Conservation (phyloP, 2,888 invertebrate species). For the Pheosia tremula region DNA sequence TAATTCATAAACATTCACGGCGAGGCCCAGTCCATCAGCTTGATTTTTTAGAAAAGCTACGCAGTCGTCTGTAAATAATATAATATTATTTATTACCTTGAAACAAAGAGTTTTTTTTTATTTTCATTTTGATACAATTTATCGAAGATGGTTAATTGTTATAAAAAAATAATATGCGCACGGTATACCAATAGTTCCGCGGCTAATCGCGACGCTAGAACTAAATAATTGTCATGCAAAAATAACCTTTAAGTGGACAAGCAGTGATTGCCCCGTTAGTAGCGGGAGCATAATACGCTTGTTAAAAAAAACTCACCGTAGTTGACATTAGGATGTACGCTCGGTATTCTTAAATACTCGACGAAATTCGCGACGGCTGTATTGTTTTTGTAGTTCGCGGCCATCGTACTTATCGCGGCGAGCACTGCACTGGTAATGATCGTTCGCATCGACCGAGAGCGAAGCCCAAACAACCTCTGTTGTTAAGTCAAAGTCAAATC, state of each 20-base stretch:
- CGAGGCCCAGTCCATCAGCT: conserved; percentile 88
- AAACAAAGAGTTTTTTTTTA: no score
- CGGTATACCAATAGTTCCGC: no score
- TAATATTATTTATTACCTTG: conserved; percentile 10
- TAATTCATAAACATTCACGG: conserved; percentile 85
- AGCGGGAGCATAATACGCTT: no score
- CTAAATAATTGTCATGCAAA: no score
- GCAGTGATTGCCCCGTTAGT: no score
- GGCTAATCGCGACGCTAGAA: no score
- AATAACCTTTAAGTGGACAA: no score
- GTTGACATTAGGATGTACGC: conserved; percentile 90
- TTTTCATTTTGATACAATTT: no score
- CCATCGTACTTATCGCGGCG: conserved; percentile 51
- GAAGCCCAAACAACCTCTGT: conserved; percentile 7
- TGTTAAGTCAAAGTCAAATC: no score
- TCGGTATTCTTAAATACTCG: conserved; percentile 89
- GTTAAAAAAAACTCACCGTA: conserved; percentile 83
- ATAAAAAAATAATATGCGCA: no score
- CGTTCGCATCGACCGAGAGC: conserved; percentile 25
- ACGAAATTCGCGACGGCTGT: conserved; percentile 88
- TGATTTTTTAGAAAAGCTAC: conserved; percentile 89
- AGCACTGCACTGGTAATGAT: conserved; percentile 42
- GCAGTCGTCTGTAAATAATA: conserved; percentile 87
- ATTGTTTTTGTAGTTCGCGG: conserved; percentile 63
- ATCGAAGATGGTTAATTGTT: no score